These are phyloP conservation scores for Antennarius maculatus DNA, from an alignment of 2,797 vertebrate genomes.

Conservation along the genomic window DNA sequence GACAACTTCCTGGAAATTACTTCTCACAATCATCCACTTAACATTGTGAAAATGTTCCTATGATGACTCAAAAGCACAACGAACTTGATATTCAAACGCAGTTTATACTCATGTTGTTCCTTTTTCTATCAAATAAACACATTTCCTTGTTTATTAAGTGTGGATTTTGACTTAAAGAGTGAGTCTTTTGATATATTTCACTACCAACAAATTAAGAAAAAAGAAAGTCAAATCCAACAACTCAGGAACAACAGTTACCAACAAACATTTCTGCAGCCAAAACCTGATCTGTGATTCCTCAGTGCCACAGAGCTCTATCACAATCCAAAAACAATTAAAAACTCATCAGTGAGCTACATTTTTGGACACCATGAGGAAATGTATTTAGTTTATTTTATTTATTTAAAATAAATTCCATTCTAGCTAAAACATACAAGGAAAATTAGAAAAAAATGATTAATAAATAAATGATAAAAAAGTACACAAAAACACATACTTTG, in stretches of 20 bases:
- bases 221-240: background rate
- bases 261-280: conserved; percentile 15
- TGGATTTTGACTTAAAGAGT: conserved; percentile 5
- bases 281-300: conserved; percentile 14
- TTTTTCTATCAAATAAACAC: background rate
- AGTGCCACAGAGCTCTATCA: conserved; percentile 7
- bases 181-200: background rate
- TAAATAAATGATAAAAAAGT: background rate
- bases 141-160: conserved; percentile 1
- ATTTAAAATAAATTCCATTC: background rate
- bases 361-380: background rate
- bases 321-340: conserved; percentile 41
- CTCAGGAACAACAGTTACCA: background rate
- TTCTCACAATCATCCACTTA: conserved; percentile 14
- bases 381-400: no score
- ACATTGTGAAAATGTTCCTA: conserved; percentile 2
- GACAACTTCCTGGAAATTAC: conserved; percentile 20
- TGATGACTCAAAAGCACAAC: background rate
- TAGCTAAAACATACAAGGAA: conserved; percentile 7
- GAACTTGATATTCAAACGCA: background rate
- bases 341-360: conserved; percentile 21
- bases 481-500: background rate
- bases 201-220: conserved; percentile 3
- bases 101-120: background rate
- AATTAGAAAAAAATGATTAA: no score